phyloP scores from a whole-genome alignment of 2,888 invertebrate genomes.

The Cheiracanthium punctorium region DNA sequence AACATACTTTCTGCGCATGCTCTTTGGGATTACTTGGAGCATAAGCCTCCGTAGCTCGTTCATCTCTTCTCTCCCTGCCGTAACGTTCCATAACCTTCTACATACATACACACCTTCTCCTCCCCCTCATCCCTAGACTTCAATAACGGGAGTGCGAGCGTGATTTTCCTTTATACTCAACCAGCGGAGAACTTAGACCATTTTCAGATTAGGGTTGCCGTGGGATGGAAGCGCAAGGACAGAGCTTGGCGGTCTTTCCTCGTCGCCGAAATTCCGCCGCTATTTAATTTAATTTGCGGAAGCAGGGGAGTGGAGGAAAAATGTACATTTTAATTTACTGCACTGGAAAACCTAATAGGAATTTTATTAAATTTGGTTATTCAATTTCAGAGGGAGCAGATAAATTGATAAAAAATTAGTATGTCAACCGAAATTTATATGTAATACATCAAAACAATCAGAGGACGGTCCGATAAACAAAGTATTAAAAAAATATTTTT shows the following conservation, averaged over 20 bases:
- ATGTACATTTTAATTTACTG: not conserved
- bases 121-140: slow-evolving; percentile 7
- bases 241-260: not conserved
- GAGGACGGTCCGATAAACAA: no score
- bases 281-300: not conserved
- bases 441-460: not conserved
- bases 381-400: not conserved
- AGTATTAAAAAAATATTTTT: no score
- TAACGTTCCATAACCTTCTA: slow-evolving; percentile 41
- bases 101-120: slow-evolving; percentile 20
- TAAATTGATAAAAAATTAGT: not conserved
- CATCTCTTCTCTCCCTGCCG: slow-evolving; percentile 13
- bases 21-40: slow-evolving; percentile 65
- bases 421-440: not conserved
- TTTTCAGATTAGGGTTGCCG: slow-evolving; percentile 46
- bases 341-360: not conserved
- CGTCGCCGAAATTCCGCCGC: not conserved
- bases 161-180: slow-evolving; percentile 65
- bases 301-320: not conserved
- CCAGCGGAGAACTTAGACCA: slow-evolving; percentile 48
- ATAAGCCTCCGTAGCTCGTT: slow-evolving; percentile 50
- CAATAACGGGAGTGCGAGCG: slow-evolving; percentile 59
- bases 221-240: not conserved
- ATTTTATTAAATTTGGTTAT: not conserved
- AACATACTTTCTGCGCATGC: slow-evolving; percentile 44